Evolutionary conservation across 1,140 invertebrate genomes (phyloP).

Genomic region (Drosophila funebris): DNA sequence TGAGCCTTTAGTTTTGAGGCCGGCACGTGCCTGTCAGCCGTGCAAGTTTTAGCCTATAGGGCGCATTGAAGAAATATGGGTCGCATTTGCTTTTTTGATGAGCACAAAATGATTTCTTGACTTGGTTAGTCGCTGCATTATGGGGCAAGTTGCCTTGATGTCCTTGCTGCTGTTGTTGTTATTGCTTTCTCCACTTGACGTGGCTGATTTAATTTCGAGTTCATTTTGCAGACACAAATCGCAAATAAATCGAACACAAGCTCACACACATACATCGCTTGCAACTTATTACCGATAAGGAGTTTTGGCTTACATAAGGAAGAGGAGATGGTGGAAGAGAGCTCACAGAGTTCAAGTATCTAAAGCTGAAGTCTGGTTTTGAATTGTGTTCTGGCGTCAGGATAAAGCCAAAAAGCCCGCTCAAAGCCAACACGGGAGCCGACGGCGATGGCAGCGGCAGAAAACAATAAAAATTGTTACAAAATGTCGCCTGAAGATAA

Average conservation of each 20-base stretch:
- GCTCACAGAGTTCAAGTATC: constrained; percentile 34
- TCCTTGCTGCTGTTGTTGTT: neutral
- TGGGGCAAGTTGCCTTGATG: neutral
- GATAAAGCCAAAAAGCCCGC: constrained; percentile 51
- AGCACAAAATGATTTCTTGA: constrained; percentile 49
- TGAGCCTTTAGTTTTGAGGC: constrained; percentile 22
- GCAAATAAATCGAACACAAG: constrained; percentile 61
- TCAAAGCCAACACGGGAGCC: constrained; percentile 48
- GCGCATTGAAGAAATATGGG: constrained; percentile 53
- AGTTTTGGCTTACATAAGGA: neutral
- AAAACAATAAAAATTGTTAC: constrained; percentile 81
- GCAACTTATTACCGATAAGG: constrained; percentile 31
- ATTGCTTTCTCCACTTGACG: constrained; percentile 8
- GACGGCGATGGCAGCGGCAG: constrained; percentile 24
- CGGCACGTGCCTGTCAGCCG: constrained; percentile 57
- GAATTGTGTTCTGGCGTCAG: constrained; percentile 4
- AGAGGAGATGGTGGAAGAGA: neutral
- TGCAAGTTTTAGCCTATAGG: constrained; percentile 24
- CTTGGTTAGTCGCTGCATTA: constrained; percentile 22
- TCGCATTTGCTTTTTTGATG: constrained; percentile 55
- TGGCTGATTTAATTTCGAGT: constrained; percentile 74
- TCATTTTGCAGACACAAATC: constrained; percentile 65
- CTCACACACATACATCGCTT: constrained; percentile 10
- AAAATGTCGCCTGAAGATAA: constrained; percentile 73
- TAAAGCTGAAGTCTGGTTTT: constrained; percentile 30